These are phyloP conservation scores for Cephus pygmeus DNA, from an alignment of 2,888 invertebrate species.

Conservation along the genomic window DNA sequence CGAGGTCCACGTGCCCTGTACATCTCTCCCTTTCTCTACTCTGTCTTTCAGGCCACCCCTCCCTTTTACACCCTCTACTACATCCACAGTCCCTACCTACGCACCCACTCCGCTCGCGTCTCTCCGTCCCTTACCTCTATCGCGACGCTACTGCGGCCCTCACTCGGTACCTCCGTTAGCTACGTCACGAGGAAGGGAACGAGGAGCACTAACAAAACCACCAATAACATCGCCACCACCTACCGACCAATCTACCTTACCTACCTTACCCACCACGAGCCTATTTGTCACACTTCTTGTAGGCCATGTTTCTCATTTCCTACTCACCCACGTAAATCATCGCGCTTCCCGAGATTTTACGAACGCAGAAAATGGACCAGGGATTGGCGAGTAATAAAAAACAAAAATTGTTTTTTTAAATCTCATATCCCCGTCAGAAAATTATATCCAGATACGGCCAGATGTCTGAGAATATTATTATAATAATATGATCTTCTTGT, in stretches of 20 bases:
- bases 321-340: not conserved
- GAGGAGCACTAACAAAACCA: not conserved
- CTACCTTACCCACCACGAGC: not conserved
- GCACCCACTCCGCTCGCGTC: slow-evolving; percentile 21
- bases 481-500: not conserved
- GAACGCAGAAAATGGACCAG: not conserved
- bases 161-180: slow-evolving; percentile 4
- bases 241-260: not conserved
- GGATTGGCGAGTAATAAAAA: not conserved
- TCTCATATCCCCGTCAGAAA: not conserved
- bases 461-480: not conserved
- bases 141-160: not conserved
- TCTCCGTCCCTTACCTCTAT: slow-evolving; percentile 14
- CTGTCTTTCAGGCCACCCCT: slow-evolving; percentile 1
- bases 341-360: not conserved
- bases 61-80: slow-evolving; percentile 5
- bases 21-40: slow-evolving; percentile 26
- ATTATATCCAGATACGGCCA: not conserved
- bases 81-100: not conserved
- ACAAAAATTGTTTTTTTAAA: not conserved
- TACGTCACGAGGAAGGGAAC: not conserved
- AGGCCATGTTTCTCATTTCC: slow-evolving; percentile 3
- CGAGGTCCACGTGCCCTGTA: slow-evolving; percentile 47
- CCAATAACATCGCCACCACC: not conserved
- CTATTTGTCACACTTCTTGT: not conserved